phyloP scores from a whole-genome alignment of 2,797 vertebrate genomes.

The Typhlichthys eigenmanni region DNA sequence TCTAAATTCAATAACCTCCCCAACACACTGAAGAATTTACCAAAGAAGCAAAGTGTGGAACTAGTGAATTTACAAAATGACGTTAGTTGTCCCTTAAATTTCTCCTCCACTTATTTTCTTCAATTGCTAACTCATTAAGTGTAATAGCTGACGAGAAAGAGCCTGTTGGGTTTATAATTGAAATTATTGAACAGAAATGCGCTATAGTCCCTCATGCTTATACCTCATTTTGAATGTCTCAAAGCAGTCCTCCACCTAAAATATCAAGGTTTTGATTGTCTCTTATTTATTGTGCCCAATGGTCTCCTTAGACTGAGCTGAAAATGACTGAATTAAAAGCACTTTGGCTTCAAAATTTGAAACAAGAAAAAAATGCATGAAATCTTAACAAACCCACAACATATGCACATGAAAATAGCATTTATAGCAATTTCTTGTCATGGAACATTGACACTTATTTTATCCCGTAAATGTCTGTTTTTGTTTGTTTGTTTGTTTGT shows the following conservation, averaged over 20 bases:
- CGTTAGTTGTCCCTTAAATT: constrained; percentile 32
- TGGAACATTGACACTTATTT: constrained; percentile 54
- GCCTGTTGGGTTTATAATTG: constrained; percentile 26
- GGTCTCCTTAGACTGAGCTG: constrained; percentile 50
- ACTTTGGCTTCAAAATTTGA: constrained; percentile 66
- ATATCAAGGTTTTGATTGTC: constrained; percentile 34
- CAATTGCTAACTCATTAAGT: constrained; percentile 17
- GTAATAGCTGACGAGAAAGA: constrained; percentile 23
- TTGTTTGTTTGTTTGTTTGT: constrained; percentile 41
- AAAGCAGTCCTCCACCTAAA: constrained; percentile 39
- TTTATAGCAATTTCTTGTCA: constrained; percentile 34
- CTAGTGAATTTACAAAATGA: constrained; percentile 27
- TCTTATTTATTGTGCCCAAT: constrained; percentile 40
- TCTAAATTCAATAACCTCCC: constrained; percentile 37
- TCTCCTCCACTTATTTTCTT: constrained; percentile 18
- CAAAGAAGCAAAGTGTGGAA: constrained; percentile 63
- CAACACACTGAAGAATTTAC: constrained; percentile 51
- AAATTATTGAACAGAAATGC: constrained; percentile 37
- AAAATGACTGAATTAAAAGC: constrained; percentile 74
- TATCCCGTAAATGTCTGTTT: constrained; percentile 59
- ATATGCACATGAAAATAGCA: constrained; percentile 48
- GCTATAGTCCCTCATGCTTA: constrained; percentile 34
- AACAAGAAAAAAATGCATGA: constrained; percentile 42
- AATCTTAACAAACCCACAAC: constrained; percentile 61
- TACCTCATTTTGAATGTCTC: constrained; percentile 67